phyloP scores from a whole-genome alignment of 2,113 vertebrate genomes.

The Microtus ochrogaster region DNA sequence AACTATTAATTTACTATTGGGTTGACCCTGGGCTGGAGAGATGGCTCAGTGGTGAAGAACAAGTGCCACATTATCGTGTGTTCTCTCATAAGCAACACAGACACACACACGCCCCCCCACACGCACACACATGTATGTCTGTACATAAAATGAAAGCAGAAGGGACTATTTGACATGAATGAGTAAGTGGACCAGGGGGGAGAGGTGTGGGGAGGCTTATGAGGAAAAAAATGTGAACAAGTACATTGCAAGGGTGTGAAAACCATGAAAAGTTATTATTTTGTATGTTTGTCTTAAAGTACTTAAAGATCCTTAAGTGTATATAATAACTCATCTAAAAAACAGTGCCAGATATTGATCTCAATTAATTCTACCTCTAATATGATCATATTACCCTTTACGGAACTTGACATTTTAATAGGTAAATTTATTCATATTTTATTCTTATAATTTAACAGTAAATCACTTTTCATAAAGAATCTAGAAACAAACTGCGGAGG shows the following conservation, averaged over 20 bases:
- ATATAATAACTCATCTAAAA: conserved; percentile 13
- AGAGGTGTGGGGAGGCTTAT: not conserved
- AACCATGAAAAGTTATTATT: not conserved
- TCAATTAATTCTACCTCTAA: not conserved
- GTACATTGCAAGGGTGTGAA: not conserved
- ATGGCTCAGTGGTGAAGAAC: too few species aligned
- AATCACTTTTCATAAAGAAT: not conserved
- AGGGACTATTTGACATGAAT: not conserved
- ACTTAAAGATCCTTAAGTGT: not conserved
- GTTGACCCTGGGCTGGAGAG: not conserved
- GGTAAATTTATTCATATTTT: conserved; percentile 35
- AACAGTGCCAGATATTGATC: not conserved
- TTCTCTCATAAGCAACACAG: not conserved
- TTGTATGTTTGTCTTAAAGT: not conserved
- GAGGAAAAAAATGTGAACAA: not conserved
- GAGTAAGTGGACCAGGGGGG: not conserved
- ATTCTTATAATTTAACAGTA: not conserved
- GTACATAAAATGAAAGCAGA: not conserved
- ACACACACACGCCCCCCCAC: too few species aligned
- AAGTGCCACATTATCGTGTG: not conserved
- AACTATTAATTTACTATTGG: not conserved
- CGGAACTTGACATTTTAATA: not conserved
- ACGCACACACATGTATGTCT: not conserved
- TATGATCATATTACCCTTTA: not conserved
- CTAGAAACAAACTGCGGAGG: not conserved